A percentile compares a stretch with the other conserved stretches of the same genome.
phyloP scores from a whole-genome alignment of 2,113 vertebrate species.

The Turnix velox region DNA sequence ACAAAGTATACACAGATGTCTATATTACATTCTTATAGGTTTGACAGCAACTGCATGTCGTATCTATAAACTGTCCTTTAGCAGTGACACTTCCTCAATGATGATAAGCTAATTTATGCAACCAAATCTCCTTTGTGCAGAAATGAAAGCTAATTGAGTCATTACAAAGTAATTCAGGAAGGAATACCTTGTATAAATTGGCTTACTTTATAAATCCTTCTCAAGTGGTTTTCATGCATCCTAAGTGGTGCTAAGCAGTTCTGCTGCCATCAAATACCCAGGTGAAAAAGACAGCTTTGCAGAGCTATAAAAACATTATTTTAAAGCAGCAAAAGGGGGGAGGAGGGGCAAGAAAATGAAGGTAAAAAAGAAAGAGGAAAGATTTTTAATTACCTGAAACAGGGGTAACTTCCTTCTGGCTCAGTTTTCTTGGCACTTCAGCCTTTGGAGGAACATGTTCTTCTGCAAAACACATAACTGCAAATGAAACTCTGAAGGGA shows the following conservation, averaged over 20 bases:
- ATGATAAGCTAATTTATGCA: constrained; percentile 99
- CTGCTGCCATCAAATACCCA: constrained; percentile 43
- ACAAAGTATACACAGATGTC: constrained; percentile 99
- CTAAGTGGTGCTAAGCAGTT: constrained; percentile 79
- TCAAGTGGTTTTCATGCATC: constrained; percentile 84
- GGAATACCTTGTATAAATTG: constrained; percentile 94
- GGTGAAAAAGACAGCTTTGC: constrained; percentile 37
- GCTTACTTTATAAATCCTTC: constrained; percentile 99
- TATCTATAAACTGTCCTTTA: constrained; percentile 99
- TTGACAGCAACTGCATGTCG: constrained; percentile 98
- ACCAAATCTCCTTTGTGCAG: constrained; percentile 98
- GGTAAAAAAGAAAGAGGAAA: not conserved
- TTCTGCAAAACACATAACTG: constrained; percentile 67
- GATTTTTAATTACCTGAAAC: constrained; percentile 59
- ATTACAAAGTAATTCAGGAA: constrained; percentile 98
- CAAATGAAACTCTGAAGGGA: not conserved
- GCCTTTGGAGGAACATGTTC: not conserved
- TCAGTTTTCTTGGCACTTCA: constrained; percentile 28
- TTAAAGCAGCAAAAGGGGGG: not conserved
- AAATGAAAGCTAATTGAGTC: constrained; percentile 99
- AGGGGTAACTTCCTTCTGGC: not conserved
- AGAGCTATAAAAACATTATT: constrained; percentile 22
- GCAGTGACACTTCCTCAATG: constrained; percentile 98
- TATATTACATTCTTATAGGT: constrained; percentile 92
- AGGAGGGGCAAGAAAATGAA: not conserved